Percentiles rank a stretch among this genome's conserved stretches.
Conservation (phyloP, 1,140 invertebrate genomes). For the Drosophila tristis region DNA sequence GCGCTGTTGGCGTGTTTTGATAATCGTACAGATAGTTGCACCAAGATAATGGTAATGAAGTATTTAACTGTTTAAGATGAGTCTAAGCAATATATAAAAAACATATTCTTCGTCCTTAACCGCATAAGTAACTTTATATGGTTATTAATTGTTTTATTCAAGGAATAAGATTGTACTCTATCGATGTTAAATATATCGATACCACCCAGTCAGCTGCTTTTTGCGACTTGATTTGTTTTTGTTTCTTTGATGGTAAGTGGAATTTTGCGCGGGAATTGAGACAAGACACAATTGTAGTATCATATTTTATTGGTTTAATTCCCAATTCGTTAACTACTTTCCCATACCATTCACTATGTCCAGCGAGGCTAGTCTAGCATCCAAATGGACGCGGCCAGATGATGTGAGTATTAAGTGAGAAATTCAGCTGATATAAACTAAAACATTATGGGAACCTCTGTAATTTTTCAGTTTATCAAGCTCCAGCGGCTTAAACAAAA, state of each 20-base stretch:
- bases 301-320: not conserved
- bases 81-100: too few relatives aligned
- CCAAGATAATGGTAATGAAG: too few relatives aligned
- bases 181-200: too few relatives aligned
- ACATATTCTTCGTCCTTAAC: too few relatives aligned
- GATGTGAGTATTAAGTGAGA: slow-evolving; percentile 50
- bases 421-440: not conserved
- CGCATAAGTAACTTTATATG: too few relatives aligned
- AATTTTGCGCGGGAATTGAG: too few relatives aligned
- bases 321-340: not conserved
- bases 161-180: not conserved
- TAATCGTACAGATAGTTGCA: too few relatives aligned
- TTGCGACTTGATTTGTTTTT: slow-evolving; percentile 1
- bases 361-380: slow-evolving; percentile 40
- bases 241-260: slow-evolving; percentile 1
- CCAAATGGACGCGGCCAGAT: slow-evolving; percentile 78
- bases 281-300: too few relatives aligned
- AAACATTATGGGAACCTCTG: not conserved
- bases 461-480: slow-evolving; percentile 86
- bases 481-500: slow-evolving; percentile 87
- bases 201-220: not conserved
- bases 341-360: slow-evolving; percentile 38
- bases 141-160: too few relatives aligned
- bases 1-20: too few relatives aligned
- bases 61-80: too few relatives aligned